These are phyloP conservation scores for Choreutis nemorana DNA, from an alignment of 2,888 invertebrate species.

Conservation along the genomic window DNA sequence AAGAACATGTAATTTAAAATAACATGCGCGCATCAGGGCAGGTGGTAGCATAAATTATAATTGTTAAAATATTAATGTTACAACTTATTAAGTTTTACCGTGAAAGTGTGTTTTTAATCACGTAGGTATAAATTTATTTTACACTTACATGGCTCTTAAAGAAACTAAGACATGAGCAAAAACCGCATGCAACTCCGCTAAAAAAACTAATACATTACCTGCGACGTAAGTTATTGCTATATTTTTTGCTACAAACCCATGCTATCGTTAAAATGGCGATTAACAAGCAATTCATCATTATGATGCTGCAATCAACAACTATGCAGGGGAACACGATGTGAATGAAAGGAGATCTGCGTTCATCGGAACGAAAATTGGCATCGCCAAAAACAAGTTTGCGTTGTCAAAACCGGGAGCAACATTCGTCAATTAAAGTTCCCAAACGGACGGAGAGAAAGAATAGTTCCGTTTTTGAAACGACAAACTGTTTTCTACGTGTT, in stretches of 20 bases:
- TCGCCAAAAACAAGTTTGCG: slow-evolving; percentile 14
- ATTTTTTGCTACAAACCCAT: slow-evolving; percentile 21
- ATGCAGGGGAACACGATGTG: slow-evolving; percentile 33
- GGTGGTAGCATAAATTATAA: slow-evolving; percentile 29
- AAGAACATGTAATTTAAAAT: slow-evolving; percentile 3
- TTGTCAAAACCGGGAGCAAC: slow-evolving; percentile 8
- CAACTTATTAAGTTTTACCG: slow-evolving; percentile 17
- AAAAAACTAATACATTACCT: too few species aligned
- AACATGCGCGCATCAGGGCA: slow-evolving; percentile 18
- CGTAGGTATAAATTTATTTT: slow-evolving; percentile 12
- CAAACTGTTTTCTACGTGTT: slow-evolving; percentile 5
- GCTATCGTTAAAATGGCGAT: slow-evolving; percentile 21
- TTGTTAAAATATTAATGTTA: too few species aligned
- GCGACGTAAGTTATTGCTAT: too few species aligned
- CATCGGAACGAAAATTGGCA: slow-evolving; percentile 21
- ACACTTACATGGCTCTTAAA: too few species aligned
- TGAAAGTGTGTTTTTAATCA: slow-evolving; percentile 13
- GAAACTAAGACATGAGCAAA: too few species aligned
- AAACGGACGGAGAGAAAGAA: slow-evolving; percentile 11
- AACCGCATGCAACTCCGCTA: too few species aligned
- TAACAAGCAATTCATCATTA: slow-evolving; percentile 23
- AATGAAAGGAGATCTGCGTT: slow-evolving; percentile 56
- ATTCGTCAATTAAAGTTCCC: not conserved
- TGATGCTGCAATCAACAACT: slow-evolving; percentile 19
- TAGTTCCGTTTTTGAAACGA: slow-evolving; percentile 13